A percentile compares a stretch with the other conserved stretches of the same genome.
These are phyloP conservation scores for Holothuria scabra DNA, from an alignment of 53 echinoderm and acorn worm species.

Conservation along the genomic window DNA sequence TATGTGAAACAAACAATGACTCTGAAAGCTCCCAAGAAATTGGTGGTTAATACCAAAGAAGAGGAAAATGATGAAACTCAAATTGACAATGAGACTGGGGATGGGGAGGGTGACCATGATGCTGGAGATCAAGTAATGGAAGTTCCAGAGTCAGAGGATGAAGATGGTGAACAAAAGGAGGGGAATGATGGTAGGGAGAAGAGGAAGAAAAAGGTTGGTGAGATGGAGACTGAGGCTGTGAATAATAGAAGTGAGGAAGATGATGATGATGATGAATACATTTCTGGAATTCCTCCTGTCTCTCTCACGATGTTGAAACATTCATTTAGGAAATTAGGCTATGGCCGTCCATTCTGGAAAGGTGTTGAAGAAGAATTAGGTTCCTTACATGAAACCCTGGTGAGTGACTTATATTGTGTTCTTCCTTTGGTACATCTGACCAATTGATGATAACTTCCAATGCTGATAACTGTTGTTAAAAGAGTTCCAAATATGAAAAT, in stretches of 20 bases:
- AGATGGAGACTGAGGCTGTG: neutral
- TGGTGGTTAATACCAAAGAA: neutral
- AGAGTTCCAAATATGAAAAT: too few relatives aligned
- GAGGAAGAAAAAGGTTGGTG: neutral
- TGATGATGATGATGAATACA: neutral
- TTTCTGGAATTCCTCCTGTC: neutral
- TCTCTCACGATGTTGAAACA: neutral
- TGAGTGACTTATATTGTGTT: neutral
- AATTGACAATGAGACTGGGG: too few relatives aligned
- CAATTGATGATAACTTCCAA: too few relatives aligned
- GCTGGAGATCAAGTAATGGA: neutral
- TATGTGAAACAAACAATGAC: slow-evolving; percentile 1
- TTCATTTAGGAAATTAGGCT: neutral
- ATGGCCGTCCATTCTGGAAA: slow-evolving; percentile 15
- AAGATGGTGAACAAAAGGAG: neutral
- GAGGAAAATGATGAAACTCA: neutral
- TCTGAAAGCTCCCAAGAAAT: neutral
- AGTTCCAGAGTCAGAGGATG: neutral
- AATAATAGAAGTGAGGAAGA: neutral
- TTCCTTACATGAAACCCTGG: neutral
- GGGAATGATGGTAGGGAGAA: neutral
- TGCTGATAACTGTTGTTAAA: too few relatives aligned
- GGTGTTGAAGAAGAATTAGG: neutral
- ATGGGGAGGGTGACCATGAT: neutral
- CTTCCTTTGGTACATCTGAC: too few relatives aligned